Evolutionary conservation across 2,797 vertebrate genomes (phyloP), one percentile per base, ranked within the genome.

Genomic region (Podargus strigoides): DNA sequence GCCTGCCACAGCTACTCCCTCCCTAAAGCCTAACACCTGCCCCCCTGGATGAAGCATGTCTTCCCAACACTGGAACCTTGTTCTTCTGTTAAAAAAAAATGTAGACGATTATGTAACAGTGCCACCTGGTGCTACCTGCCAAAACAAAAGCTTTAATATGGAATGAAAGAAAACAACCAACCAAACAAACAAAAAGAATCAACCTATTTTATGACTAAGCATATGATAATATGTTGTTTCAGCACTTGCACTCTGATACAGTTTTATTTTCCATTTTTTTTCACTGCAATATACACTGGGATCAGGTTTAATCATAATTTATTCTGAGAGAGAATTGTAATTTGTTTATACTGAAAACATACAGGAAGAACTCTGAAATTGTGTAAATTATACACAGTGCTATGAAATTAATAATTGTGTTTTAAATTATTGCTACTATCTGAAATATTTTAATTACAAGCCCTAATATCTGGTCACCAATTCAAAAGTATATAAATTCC

Each of bases 121-220:
- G 95, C 95, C 93, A 95, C 95, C 96, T 95, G 94, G 86, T 95
- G 95, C 95, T 90, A 95, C 87, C 94, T 95, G 72, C 37, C 92
- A 89, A 92, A 85, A 82, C 64, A 77, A 93, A 83, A 87, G 22
- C 10, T 87, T 70, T 66, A 20, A n/a, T 9, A 27, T 34, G 14
- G 17, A 82, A 63, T 49, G 27, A 78, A 70, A 74, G 83, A 59
- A 69, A 30, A 18, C 3, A 12, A 55, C 14, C 36, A 24, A 37
- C 6, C 21, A 73, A 80, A 0, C 16, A 76, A 77, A 28, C 28
- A 75, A 84, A 73, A 69, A 2, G 7, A 53, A 89, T 55, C 34
- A 79, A 53, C 12, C 6, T 58, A 5, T 59, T 87, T 84, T 63
- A 49, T 36, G 8, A 42, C 10, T 67, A 64, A 67, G 9, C 47